Base-by-base conservation (phyloP, 2,797 vertebrate genomes). In the Catamblyrhynchus diadema region DNA sequence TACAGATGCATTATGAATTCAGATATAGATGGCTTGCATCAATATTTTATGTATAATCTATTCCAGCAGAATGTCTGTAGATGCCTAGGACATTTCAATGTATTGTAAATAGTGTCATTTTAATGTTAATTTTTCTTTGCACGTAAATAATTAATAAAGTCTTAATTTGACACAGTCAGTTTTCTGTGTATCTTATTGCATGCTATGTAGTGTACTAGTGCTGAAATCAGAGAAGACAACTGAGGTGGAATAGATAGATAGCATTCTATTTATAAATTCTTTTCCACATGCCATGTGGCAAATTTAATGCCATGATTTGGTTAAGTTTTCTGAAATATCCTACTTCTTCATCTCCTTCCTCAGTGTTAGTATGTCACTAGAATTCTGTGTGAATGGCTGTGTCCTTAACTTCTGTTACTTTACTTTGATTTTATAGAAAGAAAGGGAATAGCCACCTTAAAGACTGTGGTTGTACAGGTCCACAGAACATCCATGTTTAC, bases 231-330 rank as follows among this genome's bases (percentile, higher is more conserved):
- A 66, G 28, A 70, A 39, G 32, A 27, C 10, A 62, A 28, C 4
- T 44, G 32, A 78, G 86, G 61, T 24, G 0, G 54, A 51, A 70
- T 14, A 77, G 35, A 47, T n/a, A 6, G 6, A 12, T 8, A 25
- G 6, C 20, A 32, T 50, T 72, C 39, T 42, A 21, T 45, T 47
- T 53, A 28, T 16, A 42, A 6, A 2, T 19, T 35, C 12, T 45
- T 20, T 12, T 6, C 12, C 6, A 53, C 13, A 6, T 16, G 7
- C 8, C 1, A 0, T 5, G 4, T 35, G n/a, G 17, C 27, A 82
- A 77, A 51, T 6, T 53, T 82, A 48, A 41, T 64, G n/a, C 5
- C 14, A 67, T 30, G 22, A 28, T 93, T 74, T 28, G 9, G 1
- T 44, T 47, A 35, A 9, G 2, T 62, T 41, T 86, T 86, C 61